phyloP scores from a whole-genome alignment of 1,140 invertebrate genomes.

The honey bee (Apis mellifera) region Amel_HAv3.1 CM009939.2:4770001-4770500 shows the following conservation, averaged over 20 bases:
- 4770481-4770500: neutral
- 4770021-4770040: no score
- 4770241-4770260: no score
- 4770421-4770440: neutral
- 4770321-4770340: slow-evolving; percentile 13
- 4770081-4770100: no score
- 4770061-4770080: no score
- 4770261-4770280: neutral
- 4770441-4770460: neutral
- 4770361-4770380: neutral
- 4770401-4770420: slow-evolving; percentile 10
- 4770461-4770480: neutral
- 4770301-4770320: neutral
- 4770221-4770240: neutral
- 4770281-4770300: neutral
- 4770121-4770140: no score
- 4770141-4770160: no score
- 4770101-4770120: no score
- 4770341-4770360: neutral
- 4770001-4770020: no score
- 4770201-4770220: no score
- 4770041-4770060: no score
- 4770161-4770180: no score
- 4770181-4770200: no score
- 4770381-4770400: neutral